Percentiles rank a stretch among this genome's conserved stretches.
These are phyloP conservation scores for Drosophila navojoa DNA, from an alignment of 1,140 invertebrate species.

Conservation along the genomic window DNA sequence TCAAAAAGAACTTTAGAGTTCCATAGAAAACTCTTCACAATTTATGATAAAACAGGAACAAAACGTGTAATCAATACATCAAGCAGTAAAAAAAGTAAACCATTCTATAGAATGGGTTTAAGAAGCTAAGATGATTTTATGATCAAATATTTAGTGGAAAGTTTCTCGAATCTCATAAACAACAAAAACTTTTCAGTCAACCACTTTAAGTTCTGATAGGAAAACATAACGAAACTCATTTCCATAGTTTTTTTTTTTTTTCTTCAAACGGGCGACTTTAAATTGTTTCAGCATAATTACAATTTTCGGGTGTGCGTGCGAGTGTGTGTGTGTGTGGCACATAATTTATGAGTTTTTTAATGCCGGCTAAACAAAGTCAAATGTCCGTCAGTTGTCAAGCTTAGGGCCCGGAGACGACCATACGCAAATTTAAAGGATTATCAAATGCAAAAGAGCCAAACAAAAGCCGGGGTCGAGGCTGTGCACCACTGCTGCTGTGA, in stretches of 20 bases:
- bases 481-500: constrained; percentile 4
- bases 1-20: too few relatives aligned
- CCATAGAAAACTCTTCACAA: neutral
- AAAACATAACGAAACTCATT: neutral
- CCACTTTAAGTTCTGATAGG: neutral
- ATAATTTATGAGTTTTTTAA: constrained; percentile 55
- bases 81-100: neutral
- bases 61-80: neutral
- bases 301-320: neutral
- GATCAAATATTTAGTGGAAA: neutral
- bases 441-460: constrained; percentile 64
- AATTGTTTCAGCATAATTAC: constrained; percentile 5
- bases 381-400: constrained; percentile 57
- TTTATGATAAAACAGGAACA: neutral
- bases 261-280: neutral
- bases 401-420: constrained; percentile 34
- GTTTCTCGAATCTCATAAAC: neutral
- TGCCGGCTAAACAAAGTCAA: constrained; percentile 61
- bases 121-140: neutral
- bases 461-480: constrained; percentile 15
- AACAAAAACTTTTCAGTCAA: neutral
- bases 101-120: neutral
- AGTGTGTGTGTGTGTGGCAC: neutral
- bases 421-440: constrained; percentile 74
- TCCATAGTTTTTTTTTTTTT: neutral